Evolutionary conservation across 30 jellyfish, hydroid and myxozoan genomes (phyloP).

Genomic region (Aurelia coerulea): DNA sequence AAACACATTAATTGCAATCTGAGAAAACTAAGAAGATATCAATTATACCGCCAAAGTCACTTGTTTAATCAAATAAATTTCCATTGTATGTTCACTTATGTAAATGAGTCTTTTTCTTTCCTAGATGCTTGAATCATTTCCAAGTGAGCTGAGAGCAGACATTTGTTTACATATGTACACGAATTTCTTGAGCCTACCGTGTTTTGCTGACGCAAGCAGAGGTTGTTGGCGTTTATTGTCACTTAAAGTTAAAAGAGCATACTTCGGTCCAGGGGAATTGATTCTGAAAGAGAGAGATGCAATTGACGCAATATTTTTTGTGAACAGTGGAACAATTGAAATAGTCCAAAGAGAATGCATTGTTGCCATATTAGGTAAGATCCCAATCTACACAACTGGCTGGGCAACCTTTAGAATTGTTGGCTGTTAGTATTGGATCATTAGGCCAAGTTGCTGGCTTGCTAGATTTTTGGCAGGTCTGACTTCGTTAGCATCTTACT

Average conservation of each 20-base stretch:
- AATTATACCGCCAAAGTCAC: too few species aligned
- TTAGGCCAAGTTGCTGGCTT: too few species aligned
- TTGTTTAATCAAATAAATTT: too few species aligned
- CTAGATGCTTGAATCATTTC: constrained; percentile 91
- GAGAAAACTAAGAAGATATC: too few species aligned
- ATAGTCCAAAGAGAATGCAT: constrained; percentile 91
- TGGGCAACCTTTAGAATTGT: too few species aligned
- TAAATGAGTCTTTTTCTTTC: too few species aligned
- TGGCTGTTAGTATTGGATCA: too few species aligned
- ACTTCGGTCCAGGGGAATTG: constrained; percentile 93
- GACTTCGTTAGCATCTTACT: too few species aligned
- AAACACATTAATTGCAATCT: too few species aligned
- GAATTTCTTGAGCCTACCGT: constrained; percentile 69
- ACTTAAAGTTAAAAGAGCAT: constrained; percentile 76
- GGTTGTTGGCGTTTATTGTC: constrained; percentile 90
- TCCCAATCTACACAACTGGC: too few species aligned
- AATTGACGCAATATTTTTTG: constrained; percentile 78
- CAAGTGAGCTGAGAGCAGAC: constrained; percentile 92
- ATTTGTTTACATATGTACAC: constrained; percentile 82
- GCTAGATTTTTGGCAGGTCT: too few species aligned
- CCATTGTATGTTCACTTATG: too few species aligned
- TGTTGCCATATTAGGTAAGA: constrained; percentile 92
- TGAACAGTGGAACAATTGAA: constrained; percentile 92
- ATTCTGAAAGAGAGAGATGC: constrained; percentile 91
- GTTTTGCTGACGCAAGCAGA: constrained; percentile 79